Base-by-base conservation (phyloP, 1,140 invertebrate genomes). In the Bicyclus anynana region DNA sequence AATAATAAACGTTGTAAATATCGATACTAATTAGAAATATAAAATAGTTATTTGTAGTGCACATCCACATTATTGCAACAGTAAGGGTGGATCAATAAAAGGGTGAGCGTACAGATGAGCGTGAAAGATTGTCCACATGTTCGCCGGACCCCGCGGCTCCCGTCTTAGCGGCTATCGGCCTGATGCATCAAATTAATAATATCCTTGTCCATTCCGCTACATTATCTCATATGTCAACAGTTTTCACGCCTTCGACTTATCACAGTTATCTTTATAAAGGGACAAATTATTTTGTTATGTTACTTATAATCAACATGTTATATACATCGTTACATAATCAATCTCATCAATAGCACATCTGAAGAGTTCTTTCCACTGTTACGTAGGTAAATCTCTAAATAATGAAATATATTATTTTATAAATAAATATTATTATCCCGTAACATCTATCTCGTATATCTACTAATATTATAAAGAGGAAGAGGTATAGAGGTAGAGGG, bases 41-140 rank as follows among this genome's bases (percentile, higher is more conserved):
- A 14, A 17, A 33, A 12, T 37, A 37, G 9, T 2, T 26, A 42
- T 38, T 38, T 35, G 13, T 33, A 9, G 10, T 50, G n/a, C 29
- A 6, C 6, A 58, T 84, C 80, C 74, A 77, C 17, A 62, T 13
- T 65, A 72, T 27, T 50, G 61, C 54, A 54, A 65, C 58, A 50
- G 53, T 55, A 62, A 60, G 62, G 66, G 67, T 72, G 51, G 70
- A 71, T 77, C 71, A 78, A 81, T 78, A 81, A 77, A 87, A 84
- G 82, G 82, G 84, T 83, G 80, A 77, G 78, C 66, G 58, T 77
- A 89, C 87, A 89, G 84, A 87, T 89, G 86, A 89, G 86, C 88
- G 85, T 89, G 84, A 88, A 89, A 87, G 85, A 89, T 89, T 89
- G 85, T 89, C 88, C 88, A 89, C 88, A 89, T 89, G 88, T 89